Percentiles rank a stretch among this genome's conserved stretches.
phyloP scores from a whole-genome alignment of 2,797 vertebrate genomes.

The Trichosurus vulpecula region DNA sequence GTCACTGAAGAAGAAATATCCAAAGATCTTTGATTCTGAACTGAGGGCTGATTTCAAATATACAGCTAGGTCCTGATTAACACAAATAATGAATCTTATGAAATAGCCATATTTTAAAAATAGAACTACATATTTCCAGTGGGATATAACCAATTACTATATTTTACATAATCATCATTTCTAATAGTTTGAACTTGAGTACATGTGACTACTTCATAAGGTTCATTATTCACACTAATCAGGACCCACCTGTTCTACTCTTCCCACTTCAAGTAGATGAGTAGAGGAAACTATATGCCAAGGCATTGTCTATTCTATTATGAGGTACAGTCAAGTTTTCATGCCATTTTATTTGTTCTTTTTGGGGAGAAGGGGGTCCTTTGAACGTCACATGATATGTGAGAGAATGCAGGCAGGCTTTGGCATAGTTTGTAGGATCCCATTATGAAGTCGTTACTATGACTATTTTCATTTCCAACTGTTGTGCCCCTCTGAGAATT shows the following conservation, averaged over 20 bases:
- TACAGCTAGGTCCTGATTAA: neutral
- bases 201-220: neutral
- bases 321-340: neutral
- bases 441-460: slow-evolving; percentile 23
- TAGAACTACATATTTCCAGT: neutral
- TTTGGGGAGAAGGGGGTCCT: neutral
- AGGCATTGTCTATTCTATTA: neutral
- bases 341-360: neutral
- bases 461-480: slow-evolving; percentile 39
- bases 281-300: neutral
- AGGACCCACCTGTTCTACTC: neutral
- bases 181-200: neutral
- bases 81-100: neutral
- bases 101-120: neutral
- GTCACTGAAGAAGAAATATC: neutral
- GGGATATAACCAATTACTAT: neutral
- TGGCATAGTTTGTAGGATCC: slow-evolving; percentile 28
- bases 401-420: neutral
- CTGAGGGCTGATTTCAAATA: neutral
- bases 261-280: neutral
- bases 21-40: neutral
- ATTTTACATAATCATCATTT: neutral
- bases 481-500: slow-evolving; percentile 21
- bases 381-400: neutral
- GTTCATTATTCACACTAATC: neutral